phyloP scores from a whole-genome alignment of 2,888 invertebrate genomes.

The Lycocerus yunnanus region DNA sequence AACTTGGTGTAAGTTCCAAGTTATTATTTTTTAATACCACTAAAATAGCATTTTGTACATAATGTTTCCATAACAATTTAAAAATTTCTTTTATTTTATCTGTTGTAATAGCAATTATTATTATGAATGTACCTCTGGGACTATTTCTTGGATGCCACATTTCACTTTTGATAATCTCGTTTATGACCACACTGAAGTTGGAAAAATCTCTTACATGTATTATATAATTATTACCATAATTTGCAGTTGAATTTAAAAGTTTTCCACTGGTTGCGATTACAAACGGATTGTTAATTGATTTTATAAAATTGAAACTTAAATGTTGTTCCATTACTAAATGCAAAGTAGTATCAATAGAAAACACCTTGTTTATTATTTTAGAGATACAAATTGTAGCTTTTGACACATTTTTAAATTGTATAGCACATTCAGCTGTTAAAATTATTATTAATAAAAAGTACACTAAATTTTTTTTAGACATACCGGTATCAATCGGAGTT shows the following conservation, averaged over 20 bases:
- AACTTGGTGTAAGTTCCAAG: not conserved
- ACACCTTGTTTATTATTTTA: not conserved
- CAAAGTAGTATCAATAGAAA: not conserved
- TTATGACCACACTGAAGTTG: not conserved
- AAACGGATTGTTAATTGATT: not conserved
- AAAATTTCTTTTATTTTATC: not conserved
- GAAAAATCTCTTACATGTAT: not conserved
- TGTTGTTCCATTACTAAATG: not conserved
- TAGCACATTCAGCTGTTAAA: not conserved
- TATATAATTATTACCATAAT: not conserved
- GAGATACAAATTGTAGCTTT: not conserved
- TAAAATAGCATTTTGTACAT: not conserved
- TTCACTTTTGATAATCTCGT: not conserved
- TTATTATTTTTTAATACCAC: not conserved
- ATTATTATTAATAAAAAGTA: not conserved
- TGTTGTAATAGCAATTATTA: not conserved
- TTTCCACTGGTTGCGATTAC: not conserved
- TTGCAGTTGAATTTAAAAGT: not conserved
- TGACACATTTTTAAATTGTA: not conserved
- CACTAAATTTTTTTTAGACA: not conserved
- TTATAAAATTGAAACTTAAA: not conserved
- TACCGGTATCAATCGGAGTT: not conserved
- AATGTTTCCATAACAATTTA: not conserved
- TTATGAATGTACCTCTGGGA: not conserved
- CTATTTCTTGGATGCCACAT: too few species aligned